phyloP scores from a whole-genome alignment of 1,140 invertebrate species.

The Dreissena polymorpha region DNA sequence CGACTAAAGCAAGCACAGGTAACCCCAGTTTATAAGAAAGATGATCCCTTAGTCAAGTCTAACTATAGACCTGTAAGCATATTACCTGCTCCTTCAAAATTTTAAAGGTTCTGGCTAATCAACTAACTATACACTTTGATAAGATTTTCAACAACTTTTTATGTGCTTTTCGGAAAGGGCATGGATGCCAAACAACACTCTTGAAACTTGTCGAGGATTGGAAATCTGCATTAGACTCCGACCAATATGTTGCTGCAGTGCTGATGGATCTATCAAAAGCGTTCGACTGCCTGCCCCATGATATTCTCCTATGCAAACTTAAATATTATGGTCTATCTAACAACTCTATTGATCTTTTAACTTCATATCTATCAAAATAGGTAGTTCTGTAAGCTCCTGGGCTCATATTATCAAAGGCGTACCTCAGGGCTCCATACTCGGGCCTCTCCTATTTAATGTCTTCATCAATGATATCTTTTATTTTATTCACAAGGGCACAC shows the following conservation, averaged over 20 bases:
- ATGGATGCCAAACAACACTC: too few species aligned
- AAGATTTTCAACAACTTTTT: slow-evolving; percentile 38
- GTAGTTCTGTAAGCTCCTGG: not conserved
- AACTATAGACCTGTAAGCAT: slow-evolving; percentile 29
- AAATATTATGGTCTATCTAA: not conserved
- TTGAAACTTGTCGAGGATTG: too few species aligned
- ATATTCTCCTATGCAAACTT: slow-evolving; percentile 12
- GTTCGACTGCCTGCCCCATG: slow-evolving; percentile 21
- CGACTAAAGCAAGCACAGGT: slow-evolving; percentile 41
- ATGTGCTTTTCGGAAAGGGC: too few species aligned
- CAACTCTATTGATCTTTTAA: not conserved
- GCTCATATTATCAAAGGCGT: slow-evolving; percentile 27
- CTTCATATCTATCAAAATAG: slow-evolving; percentile 24
- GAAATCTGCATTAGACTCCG: too few species aligned
- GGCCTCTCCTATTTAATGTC: slow-evolving; percentile 29
- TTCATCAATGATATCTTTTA: slow-evolving; percentile 43
- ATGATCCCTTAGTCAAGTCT: slow-evolving; percentile 15
- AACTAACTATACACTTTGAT: slow-evolving; percentile 33
- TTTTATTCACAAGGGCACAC: slow-evolving; percentile 21
- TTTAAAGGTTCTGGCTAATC: not conserved
- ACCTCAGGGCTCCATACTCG: slow-evolving; percentile 32
- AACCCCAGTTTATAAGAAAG: slow-evolving; percentile 28
- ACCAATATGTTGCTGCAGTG: not conserved
- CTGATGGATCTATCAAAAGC: slow-evolving; percentile 23
- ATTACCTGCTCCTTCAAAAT: slow-evolving; percentile 22